phyloP scores from a whole-genome alignment of 2,797 vertebrate genomes.

The Catharus ustulatus region DNA sequence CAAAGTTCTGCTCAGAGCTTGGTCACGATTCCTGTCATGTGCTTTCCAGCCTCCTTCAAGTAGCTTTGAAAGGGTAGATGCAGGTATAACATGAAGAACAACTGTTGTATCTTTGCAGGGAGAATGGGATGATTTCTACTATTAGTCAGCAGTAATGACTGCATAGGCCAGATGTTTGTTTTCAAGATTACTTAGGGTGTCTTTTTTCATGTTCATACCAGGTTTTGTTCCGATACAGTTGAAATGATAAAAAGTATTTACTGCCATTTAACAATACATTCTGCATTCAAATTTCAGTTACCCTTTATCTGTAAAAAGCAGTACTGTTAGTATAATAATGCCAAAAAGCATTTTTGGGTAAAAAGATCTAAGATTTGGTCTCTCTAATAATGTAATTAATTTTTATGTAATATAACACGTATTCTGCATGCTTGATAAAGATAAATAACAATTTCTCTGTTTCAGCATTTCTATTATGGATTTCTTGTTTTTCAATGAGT shows the following conservation, averaged over 20 bases:
- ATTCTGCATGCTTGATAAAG: not conserved
- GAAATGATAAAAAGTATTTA: not conserved
- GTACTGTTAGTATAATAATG: not conserved
- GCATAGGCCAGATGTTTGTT: not conserved
- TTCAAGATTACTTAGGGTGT: not conserved
- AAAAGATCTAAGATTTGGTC: not conserved
- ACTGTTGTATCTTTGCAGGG: not conserved
- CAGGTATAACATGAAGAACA: not conserved
- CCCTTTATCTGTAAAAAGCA: not conserved
- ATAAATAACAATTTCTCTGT: not conserved
- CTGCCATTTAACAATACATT: not conserved
- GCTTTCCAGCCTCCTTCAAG: not conserved
- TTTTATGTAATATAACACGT: not conserved
- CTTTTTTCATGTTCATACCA: not conserved
- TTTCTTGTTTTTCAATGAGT: not conserved
- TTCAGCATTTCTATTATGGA: not conserved
- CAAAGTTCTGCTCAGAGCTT: not conserved
- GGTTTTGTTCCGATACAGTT: not conserved
- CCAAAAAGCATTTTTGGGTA: not conserved
- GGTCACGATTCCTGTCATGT: not conserved
- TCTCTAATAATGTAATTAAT: not conserved
- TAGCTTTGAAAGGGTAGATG: not conserved
- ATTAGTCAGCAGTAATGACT: not conserved
- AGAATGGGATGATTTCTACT: not conserved
- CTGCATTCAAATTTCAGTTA: not conserved